A percentile compares a stretch with the other conserved stretches of the same genome.
phyloP scores from a whole-genome alignment of 2,797 vertebrate species.

The Balearica regulorum region DNA sequence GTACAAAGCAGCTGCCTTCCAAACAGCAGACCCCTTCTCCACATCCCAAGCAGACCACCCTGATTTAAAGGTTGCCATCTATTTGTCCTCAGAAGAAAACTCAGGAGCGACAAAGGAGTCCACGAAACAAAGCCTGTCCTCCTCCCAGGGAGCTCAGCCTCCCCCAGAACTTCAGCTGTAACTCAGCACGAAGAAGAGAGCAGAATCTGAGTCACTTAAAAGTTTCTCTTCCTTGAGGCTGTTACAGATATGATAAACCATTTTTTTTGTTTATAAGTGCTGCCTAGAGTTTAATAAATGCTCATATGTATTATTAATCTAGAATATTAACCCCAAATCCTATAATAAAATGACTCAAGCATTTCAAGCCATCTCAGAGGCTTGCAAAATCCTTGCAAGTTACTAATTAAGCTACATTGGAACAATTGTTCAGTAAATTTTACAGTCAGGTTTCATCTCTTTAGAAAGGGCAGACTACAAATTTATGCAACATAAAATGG shows the following conservation, averaged over 20 bases:
- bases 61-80: not conserved
- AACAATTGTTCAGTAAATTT: conserved; percentile 62
- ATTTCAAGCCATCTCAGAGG: conserved; percentile 34
- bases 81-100: not conserved
- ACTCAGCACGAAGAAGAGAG: not conserved
- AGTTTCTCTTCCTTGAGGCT: conserved; percentile 11
- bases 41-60: fast-evolving
- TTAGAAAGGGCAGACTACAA: conserved; percentile 64
- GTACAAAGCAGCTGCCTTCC: not conserved
- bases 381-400: conserved; percentile 38
- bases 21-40: not conserved
- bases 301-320: conserved; percentile 44
- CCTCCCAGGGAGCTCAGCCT: not conserved
- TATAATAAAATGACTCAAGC: conserved; percentile 49
- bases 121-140: not conserved
- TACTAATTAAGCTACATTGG: conserved; percentile 65
- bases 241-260: conserved; percentile 12
- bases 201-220: conserved; percentile 10
- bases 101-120: not conserved
- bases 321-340: conserved; percentile 38
- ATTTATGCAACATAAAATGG: conserved; percentile 68
- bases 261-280: not conserved
- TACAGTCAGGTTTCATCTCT: conserved; percentile 61
- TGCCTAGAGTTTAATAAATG: conserved; percentile 58
- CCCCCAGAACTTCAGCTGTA: not conserved